These are phyloP conservation scores for Drosophila subquinaria DNA, from an alignment of 2,888 invertebrate species.

Conservation along the genomic window DNA sequence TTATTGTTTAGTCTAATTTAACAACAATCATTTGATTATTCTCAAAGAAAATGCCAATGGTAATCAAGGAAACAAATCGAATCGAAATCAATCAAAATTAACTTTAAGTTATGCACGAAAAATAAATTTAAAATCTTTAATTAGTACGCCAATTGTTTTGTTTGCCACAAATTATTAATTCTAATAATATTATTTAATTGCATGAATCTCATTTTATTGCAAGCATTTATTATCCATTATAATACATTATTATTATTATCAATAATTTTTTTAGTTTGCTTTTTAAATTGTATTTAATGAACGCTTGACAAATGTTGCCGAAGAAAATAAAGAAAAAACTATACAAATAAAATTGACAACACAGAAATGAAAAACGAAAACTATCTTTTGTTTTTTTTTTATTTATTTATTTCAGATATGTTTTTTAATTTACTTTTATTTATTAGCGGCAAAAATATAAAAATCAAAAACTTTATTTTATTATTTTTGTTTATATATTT, in stretches of 20 bases:
- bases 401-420: constrained; percentile 1
- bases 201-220: constrained; percentile 69
- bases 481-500: no score
- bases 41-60: constrained; percentile 67
- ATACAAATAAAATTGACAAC: constrained; percentile 42
- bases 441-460: no score
- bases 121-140: constrained; percentile 45
- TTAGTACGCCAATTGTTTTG: constrained; percentile 70
- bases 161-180: constrained; percentile 59
- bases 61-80: constrained; percentile 26
- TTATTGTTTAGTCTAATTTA: constrained; percentile 57
- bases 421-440: not conserved
- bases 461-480: no score
- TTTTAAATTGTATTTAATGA: constrained; percentile 54
- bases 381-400: constrained; percentile 28
- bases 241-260: constrained; percentile 40
- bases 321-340: constrained; percentile 23
- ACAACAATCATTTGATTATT: constrained; percentile 56
- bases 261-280: constrained; percentile 31
- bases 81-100: constrained; percentile 83
- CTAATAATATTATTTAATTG: constrained; percentile 57
- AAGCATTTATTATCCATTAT: constrained; percentile 28
- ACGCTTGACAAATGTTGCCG: constrained; percentile 37
- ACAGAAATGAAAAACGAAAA: constrained; percentile 30
- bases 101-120: constrained; percentile 82